Evolutionary conservation across 2,888 invertebrate species (phyloP), one percentile per base, ranked within the genome.

Genomic region (Taenaris catops): DNA sequence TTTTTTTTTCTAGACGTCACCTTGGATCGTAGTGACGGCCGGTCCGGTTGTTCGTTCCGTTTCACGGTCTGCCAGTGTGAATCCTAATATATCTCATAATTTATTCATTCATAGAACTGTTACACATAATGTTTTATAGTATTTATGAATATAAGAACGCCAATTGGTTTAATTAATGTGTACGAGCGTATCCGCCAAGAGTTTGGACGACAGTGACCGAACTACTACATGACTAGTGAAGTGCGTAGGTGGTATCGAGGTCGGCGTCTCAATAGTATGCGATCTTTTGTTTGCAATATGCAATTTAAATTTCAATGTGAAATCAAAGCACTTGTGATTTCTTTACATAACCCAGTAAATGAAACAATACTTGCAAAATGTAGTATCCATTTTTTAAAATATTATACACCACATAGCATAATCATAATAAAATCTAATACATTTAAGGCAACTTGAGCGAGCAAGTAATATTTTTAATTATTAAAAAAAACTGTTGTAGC

Each of bases 171-270:
- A 55, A 52, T 27, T 17, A 5, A 18, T 12, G 23, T 14, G 25
- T 24, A 34, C 41, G 46, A 35, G 45, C 36, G 48, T 36, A 34
- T 39, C 33, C 31, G 40, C 36, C 43, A 41, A 46, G 37, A 26
- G 34, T 39, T 45, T 31, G 51, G 53, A 61, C 64, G 70, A 70
- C 75, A 79, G 75, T 79, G 75, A 74, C 73, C 76, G 70, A 60
- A 55, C 60, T 55, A 45, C 50, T 58, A n/a, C 3, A 17, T 17
- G 23, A 32, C 24, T 32, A 51, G 52, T 58, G 49, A 49, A 41
- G 46, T 58, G 73, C 64, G 80, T 80, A 63, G 79, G 81, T 41
- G 45, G 60, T 65, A 62, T 34, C 65, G 70, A 80, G 79, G 81
- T 58, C 71, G 61, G 61, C 60, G 60, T 61, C 63, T 63, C 60